These are phyloP conservation scores for Peromyscus aztecus DNA, from an alignment of 2,797 vertebrate species.

Conservation along the genomic window DNA sequence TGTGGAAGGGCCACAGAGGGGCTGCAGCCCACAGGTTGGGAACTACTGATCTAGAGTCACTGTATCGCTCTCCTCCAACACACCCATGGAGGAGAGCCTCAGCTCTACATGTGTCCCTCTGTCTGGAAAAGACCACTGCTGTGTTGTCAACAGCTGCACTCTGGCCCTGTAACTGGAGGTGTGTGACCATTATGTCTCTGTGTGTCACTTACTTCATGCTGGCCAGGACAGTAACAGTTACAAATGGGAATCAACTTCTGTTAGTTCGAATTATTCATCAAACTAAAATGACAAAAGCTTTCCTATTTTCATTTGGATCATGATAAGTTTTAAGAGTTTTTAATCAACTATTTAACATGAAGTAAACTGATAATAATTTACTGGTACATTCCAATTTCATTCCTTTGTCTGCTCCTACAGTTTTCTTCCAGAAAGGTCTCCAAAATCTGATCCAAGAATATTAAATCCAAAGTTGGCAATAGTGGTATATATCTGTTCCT, in stretches of 20 bases:
- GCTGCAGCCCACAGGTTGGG: neutral
- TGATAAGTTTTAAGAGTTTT: neutral
- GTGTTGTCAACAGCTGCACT: neutral
- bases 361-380: neutral
- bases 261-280: constrained; percentile 24
- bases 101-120: neutral
- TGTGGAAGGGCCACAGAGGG: too few relatives aligned
- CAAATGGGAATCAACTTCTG: neutral
- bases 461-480: neutral
- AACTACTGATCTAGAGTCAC: neutral
- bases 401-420: neutral
- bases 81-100: neutral
- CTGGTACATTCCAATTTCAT: neutral
- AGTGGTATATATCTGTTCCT: neutral
- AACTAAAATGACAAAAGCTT: neutral
- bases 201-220: neutral
- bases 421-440: neutral
- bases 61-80: neutral
- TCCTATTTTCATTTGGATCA: constrained; percentile 30
- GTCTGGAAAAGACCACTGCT: neutral
- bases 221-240: neutral
- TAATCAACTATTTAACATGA: neutral
- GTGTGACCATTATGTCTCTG: constrained; percentile 1
- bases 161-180: neutral
- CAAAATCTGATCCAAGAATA: neutral